Percentiles rank a stretch among this genome's conserved stretches.
phyloP scores from a whole-genome alignment of 2,888 invertebrate species.

The Crocallis elinguaria region DNA sequence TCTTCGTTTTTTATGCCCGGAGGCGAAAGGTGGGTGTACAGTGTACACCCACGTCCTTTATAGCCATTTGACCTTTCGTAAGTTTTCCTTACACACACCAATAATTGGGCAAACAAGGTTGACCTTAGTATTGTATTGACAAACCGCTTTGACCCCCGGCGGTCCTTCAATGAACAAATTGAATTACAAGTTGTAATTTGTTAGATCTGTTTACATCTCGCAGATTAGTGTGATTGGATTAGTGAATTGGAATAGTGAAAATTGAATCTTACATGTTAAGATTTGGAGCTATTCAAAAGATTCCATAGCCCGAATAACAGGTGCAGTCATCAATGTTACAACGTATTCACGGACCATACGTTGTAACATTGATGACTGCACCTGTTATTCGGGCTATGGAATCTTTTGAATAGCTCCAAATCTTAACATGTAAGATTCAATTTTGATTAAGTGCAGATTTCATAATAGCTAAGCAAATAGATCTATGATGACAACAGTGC shows the following conservation, averaged over 20 bases:
- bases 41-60: slow-evolving; percentile 10
- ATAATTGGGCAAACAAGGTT: slow-evolving; percentile 46
- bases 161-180: slow-evolving; percentile 27
- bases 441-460: too few relatives aligned
- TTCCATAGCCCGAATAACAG: too few relatives aligned
- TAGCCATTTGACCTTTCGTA: slow-evolving; percentile 36
- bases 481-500: too few relatives aligned
- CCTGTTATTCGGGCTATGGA: not conserved
- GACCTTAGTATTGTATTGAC: slow-evolving; percentile 46
- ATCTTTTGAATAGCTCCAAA: too few relatives aligned
- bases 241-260: too few relatives aligned
- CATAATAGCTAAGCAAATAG: too few relatives aligned
- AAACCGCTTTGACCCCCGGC: slow-evolving; percentile 37
- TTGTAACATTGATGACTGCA: slow-evolving; percentile 12
- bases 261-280: too few relatives aligned
- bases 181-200: slow-evolving; percentile 23
- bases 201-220: slow-evolving; percentile 11
- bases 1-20: slow-evolving; percentile 2
- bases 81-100: slow-evolving; percentile 33
- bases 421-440: too few relatives aligned
- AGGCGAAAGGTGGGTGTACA: not conserved
- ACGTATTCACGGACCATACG: too few relatives aligned
- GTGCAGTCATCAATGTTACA: too few relatives aligned
- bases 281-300: too few relatives aligned
- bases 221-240: slow-evolving; percentile 7